A percentile compares a stretch with the other conserved stretches of the same genome.
Evolutionary conservation across 2,113 vertebrate species (phyloP).

Genomic region (Istiophorus platypterus): DNA sequence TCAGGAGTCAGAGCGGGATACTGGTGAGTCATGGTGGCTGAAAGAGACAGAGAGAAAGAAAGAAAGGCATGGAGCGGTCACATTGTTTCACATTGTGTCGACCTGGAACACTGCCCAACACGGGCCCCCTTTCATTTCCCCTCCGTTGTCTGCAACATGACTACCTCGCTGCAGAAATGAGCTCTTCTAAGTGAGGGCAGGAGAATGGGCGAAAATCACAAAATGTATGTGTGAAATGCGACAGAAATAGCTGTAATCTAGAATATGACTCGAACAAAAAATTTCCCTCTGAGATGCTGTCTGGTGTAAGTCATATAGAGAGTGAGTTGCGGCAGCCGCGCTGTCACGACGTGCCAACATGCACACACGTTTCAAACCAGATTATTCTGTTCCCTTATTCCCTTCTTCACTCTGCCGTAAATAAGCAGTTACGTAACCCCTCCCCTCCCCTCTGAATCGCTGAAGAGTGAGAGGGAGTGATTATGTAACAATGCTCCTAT

Average conservation of each 20-base stretch:
- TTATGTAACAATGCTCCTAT: constrained; percentile 66
- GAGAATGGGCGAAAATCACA: not conserved
- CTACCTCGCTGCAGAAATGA: not conserved
- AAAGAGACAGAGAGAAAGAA: constrained; percentile 35
- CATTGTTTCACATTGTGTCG: not conserved
- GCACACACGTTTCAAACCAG: constrained; percentile 32
- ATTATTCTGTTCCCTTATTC: constrained; percentile 48
- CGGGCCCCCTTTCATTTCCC: constrained; percentile 20
- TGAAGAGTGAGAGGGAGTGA: constrained; percentile 41
- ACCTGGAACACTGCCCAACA: constrained; percentile 11
- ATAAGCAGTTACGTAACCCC: constrained; percentile 75
- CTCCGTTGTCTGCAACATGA: constrained; percentile 21
- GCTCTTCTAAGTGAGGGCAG: constrained; percentile 1
- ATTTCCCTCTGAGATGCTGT: not conserved
- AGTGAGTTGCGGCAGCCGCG: not conserved
- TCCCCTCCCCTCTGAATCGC: constrained; percentile 27
- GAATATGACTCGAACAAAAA: not conserved
- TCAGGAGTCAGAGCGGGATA: constrained; percentile 92
- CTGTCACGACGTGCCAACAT: constrained; percentile 3
- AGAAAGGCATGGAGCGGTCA: constrained; percentile 23
- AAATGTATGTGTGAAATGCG: constrained; percentile 6
- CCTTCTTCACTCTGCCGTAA: constrained; percentile 51
- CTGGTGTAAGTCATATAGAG: not conserved
- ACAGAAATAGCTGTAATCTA: not conserved
- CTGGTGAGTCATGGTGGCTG: constrained; percentile 92